Evolutionary conservation across 2,797 vertebrate genomes (phyloP), one percentile per base, ranked within the genome.

Genomic region (Acrossocheilus fasciatus): DNA sequence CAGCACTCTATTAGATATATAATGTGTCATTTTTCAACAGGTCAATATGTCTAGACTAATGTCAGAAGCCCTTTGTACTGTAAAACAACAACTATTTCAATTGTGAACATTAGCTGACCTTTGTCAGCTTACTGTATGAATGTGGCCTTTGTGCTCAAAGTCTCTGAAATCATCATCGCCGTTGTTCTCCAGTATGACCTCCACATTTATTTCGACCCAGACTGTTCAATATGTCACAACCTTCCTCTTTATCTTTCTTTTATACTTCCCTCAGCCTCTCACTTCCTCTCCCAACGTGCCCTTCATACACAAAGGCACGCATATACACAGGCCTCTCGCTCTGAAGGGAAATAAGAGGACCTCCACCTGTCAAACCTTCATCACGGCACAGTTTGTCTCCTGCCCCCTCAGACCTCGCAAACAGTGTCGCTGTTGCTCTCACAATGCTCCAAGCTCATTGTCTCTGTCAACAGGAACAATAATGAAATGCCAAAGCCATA

Each of bases 401-500:
- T 85, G 84, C 54, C 84, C 87, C 45, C 57, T 83, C 62, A 87
- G 84, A 86, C 89, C 84, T 45, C 50, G n/a, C 83, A 69, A 87
- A 87, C 52, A 83, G 39, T 34, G 1, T 26, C 11, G 23, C 47
- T 75, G 86, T 72, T 85, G 82, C 80, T 81, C 77, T 76, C 64
- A 62, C 45, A 72, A 45, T 80, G 79, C 82, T 75, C 47, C 17
- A 2, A 87, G 74, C 87, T 90, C 82, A 89, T 77, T 72, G 50
- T 76, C 87, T 89, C 81, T 89, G 87, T 90, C 86, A 89, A 80
- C 75, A 79, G 72, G 64, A 85, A 80, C 89, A 86, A 90, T 89
- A 93, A 90, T 87, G 68, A 93, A 89, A 89, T 69, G 36, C 82
- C 88, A 79, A 83, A 47, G 81, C 73, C 85, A 90, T 72, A 79